Evolutionary conservation across 2,888 invertebrate genomes (phyloP), one percentile per base, ranked within the genome.

Genomic region (Liodrosophila aerea): DNA sequence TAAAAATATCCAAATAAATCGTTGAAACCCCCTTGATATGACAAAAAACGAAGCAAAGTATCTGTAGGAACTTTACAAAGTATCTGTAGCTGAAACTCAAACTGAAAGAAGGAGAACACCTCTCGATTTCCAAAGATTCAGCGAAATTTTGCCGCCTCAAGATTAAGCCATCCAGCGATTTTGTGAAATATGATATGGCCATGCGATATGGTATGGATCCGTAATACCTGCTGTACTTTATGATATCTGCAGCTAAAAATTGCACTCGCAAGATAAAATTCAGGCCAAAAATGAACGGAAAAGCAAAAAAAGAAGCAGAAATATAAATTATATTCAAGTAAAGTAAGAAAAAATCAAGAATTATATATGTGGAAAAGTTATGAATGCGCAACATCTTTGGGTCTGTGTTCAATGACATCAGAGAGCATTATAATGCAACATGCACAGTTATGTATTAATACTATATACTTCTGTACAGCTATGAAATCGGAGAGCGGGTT

Each of bases 251-350:
- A 34, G 1, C 36, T 37, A 61, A 77, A 77, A 82, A 83, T 41
- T 77, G 77, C 77, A 81, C 9, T 81, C 77, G 64, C 82, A 81
- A 80, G 77, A 80, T 77, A 67, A 72, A 81, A 80, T 70, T 81
- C 78, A 81, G 84, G 78, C 81, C 78, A 80, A 64, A 66, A 73
- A 51, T 36, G 40, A 73, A 68, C 61, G 60, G 64, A 64, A 64
- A 72, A 64, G 51, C 44, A 44, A 34, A 49, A 50, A 54, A 36
- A 51, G n/a, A n/a, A n/a, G n/a, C n/a, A n/a, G n/a, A 31, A 47
- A 12, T 16, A 15, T 18, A 40, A 11, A 50, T 64, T 64, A 15
- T 58, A 15, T 47, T 34, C 44, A 47, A 51, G 43, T 7, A 16
- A 40, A 46, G n/a, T 36, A 36, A 46, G 11, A 49, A 5, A 33